Conservation (phyloP, 2,888 invertebrate species). For the Steinernema scapterisci region DNA sequence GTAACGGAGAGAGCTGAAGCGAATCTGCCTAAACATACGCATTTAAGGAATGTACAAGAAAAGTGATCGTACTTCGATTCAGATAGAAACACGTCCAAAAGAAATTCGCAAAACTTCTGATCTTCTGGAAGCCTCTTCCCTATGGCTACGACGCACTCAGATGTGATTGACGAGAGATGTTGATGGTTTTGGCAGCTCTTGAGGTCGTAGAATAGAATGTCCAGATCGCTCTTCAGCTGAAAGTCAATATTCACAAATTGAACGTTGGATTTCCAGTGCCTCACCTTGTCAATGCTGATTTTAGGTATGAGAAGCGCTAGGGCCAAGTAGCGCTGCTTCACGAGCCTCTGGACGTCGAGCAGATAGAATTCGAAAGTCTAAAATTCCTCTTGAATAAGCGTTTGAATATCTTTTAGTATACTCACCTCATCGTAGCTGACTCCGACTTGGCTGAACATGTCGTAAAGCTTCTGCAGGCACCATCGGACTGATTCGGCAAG, state of each 20-base stretch:
- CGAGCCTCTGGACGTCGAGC: background rate
- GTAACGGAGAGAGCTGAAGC: slow-evolving; percentile 1
- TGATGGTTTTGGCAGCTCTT: slow-evolving; percentile 8
- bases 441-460: background rate
- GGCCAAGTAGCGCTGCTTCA: slow-evolving; percentile 19
- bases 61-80: background rate
- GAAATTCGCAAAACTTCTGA: background rate
- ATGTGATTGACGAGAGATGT: background rate
- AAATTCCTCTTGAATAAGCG: background rate
- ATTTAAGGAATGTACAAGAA: background rate
- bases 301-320: background rate
- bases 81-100: background rate
- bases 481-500: slow-evolving; percentile 1
- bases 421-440: background rate
- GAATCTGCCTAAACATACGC: background rate
- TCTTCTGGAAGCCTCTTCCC: background rate
- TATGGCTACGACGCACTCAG: slow-evolving; percentile 19
- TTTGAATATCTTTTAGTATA: no score
- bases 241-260: background rate
- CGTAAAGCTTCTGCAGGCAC: background rate
- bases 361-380: slow-evolving; percentile 11
- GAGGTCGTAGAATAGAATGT: slow-evolving; percentile 22
- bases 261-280: background rate
- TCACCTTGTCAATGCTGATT: background rate
- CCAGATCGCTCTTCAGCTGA: background rate